Conservation (phyloP, 2,113 vertebrate genomes). For the Carlito syrichta region DNA sequence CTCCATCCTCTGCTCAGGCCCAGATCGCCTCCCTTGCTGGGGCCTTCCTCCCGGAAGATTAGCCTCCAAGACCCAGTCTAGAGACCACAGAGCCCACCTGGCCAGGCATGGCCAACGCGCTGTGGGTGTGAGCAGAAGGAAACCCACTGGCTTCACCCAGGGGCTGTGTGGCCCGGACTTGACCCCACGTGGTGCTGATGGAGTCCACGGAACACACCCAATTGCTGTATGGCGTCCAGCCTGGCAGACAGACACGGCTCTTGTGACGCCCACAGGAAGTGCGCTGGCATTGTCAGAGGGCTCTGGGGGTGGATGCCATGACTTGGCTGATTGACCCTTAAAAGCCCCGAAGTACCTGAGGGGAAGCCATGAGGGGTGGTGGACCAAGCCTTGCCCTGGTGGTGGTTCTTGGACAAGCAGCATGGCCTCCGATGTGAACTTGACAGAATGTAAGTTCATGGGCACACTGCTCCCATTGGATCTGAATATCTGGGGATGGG, state of each 20-base stretch:
- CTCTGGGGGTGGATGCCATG: neutral
- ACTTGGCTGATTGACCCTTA: neutral
- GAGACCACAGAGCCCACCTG: neutral
- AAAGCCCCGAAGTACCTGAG: neutral
- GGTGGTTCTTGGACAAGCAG: fast-evolving
- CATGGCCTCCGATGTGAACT: neutral
- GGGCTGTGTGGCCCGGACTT: neutral
- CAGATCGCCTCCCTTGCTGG: neutral
- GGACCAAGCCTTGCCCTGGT: neutral
- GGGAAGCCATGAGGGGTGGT: too few species aligned
- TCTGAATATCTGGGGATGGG: neutral
- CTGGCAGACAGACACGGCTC: neutral
- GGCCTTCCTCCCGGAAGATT: neutral
- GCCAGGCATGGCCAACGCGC: neutral
- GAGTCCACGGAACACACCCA: neutral
- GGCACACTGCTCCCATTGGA: neutral
- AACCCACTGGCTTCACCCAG: neutral
- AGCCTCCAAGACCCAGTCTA: neutral
- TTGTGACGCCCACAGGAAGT: neutral
- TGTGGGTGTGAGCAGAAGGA: neutral
- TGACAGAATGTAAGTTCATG: neutral
- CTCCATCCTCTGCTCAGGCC: neutral
- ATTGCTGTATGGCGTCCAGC: neutral
- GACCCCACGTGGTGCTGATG: neutral
- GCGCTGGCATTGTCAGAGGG: neutral